Base-by-base conservation (phyloP, 2,797 vertebrate species). In the Catostomus latipinnis region DNA sequence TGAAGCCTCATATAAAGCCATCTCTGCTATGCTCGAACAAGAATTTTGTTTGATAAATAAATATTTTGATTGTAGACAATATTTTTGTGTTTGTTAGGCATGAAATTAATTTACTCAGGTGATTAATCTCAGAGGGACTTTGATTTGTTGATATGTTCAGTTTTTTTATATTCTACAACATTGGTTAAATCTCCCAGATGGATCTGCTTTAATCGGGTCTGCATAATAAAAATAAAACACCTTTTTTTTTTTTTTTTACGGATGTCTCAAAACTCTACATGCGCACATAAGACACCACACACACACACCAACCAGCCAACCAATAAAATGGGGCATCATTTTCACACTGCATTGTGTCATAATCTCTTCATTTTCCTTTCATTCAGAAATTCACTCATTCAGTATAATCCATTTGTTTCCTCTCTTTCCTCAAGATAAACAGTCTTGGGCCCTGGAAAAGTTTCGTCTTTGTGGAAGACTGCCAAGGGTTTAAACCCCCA, bases 121-220 rank as follows among this genome's bases (percentile, higher is more conserved):
- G 76, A 81, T 65, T 63, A 22, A 83, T 82, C 83, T 82, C 84
- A 7, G 46, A 54, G 74, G 74, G 80, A 82, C 71, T 61, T 69
- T 77, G 63, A 78, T 70, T 9, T 88, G 78, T 76, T 65, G 81
- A 58, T 65, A 84, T 67, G 57, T 43, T 71, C 45, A 0, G 2
- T 22, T 22, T 22, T 22, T 22, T 22, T 22, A 22, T 22, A 2
- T 22, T 22, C 22, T 22, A 22, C 22, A 22, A 22, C 75, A 72
- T 77, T 83, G 68, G 74, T 66, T 58, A 86, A 66, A 74, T 63
- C 83, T 71, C 22, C 74, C 18, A 34, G 34, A 34, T 34, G 34
- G 2, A 34, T 77, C 34, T 82, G 82, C 61, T 63, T 68, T 84
- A 86, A 87, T 85, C 22, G 1, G 67, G 83, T 87, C 84, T 83